Percentiles rank a stretch among this genome's conserved stretches.
Evolutionary conservation across 2,888 invertebrate genomes (phyloP).

Genomic region (Linyphia triangularis): DNA sequence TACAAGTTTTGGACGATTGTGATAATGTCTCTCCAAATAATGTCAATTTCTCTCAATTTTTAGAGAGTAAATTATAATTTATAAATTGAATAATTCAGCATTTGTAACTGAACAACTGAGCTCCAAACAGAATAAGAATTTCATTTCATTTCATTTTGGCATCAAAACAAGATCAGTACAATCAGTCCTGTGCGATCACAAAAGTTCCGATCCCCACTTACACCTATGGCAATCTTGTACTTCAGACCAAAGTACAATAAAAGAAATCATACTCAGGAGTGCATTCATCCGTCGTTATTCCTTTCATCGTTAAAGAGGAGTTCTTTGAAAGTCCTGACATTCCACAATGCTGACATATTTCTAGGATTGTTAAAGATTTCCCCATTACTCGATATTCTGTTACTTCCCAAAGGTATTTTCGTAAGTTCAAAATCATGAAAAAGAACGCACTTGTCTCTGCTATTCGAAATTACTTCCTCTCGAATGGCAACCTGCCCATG

Average conservation of each 20-base stretch:
- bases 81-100: too few species aligned
- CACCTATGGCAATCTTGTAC: not conserved
- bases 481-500: not conserved
- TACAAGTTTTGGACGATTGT: too few species aligned
- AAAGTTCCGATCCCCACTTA: not conserved
- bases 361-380: not conserved
- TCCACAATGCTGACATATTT: slow-evolving; percentile 25
- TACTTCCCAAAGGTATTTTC: not conserved
- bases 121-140: too few species aligned
- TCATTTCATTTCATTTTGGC: too few species aligned
- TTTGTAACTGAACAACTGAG: too few species aligned
- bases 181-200: not conserved
- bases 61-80: too few species aligned
- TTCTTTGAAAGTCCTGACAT: not conserved
- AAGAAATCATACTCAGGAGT: not conserved
- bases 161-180: too few species aligned
- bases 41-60: too few species aligned
- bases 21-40: too few species aligned
- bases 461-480: not conserved
- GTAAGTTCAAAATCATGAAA: not conserved
- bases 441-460: not conserved
- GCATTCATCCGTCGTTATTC: not conserved
- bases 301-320: not conserved
- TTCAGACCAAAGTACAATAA: not conserved
- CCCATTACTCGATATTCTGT: not conserved